phyloP scores from a whole-genome alignment of 2,113 vertebrate genomes.

The Laticauda colubrina region DNA sequence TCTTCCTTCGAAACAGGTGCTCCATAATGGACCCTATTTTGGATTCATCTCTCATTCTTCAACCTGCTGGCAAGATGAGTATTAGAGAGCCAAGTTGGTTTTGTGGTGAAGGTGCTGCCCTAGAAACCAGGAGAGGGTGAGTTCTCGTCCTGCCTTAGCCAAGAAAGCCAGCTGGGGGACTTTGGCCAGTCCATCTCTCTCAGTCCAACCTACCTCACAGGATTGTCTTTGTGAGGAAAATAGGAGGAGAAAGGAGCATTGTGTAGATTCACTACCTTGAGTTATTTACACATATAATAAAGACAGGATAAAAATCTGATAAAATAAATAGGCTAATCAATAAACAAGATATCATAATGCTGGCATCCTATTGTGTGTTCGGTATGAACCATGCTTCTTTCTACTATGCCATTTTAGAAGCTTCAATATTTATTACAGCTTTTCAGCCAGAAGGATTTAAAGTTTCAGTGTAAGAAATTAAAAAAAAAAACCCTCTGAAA shows the following conservation, averaged over 20 bases:
- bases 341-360: not conserved
- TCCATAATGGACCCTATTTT: not conserved
- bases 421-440: not conserved
- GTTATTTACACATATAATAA: not conserved
- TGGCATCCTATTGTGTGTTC: not conserved
- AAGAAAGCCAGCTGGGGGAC: not conserved
- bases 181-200: not conserved
- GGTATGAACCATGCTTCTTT: not conserved
- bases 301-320: not conserved
- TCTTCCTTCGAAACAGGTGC: not conserved
- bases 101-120: not conserved
- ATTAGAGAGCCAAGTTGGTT: not conserved
- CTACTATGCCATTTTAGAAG: not conserved
- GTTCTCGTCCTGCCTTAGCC: not conserved
- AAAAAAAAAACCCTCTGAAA: not conserved
- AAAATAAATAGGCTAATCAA: not conserved
- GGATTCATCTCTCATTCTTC: not conserved
- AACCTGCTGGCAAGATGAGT: not conserved
- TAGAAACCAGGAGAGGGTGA: not conserved
- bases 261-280: not conserved
- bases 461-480: not conserved
- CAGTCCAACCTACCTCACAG: not conserved
- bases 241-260: not conserved
- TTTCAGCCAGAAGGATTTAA: not conserved
- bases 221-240: not conserved